phyloP scores from a whole-genome alignment of 2,888 invertebrate genomes.

The Melolontha melolontha region DNA sequence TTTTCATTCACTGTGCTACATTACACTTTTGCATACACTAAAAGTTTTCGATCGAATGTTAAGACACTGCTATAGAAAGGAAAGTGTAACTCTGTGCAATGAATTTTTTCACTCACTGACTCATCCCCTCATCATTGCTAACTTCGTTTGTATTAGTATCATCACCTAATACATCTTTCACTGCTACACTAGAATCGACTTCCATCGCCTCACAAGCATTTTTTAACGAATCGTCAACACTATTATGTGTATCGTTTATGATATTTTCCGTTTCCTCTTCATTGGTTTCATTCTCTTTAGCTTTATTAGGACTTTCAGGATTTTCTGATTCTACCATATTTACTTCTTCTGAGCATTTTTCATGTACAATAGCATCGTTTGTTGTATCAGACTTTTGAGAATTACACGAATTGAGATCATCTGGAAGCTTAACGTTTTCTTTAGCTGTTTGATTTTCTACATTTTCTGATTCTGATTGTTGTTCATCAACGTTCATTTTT shows the following conservation, averaged over 20 bases:
- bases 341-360: conserved; percentile 4
- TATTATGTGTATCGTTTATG: conserved; percentile 22
- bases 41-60: conserved; percentile 34
- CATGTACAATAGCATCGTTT: not conserved
- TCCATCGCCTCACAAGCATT: conserved; percentile 39
- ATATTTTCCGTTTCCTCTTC: conserved; percentile 6
- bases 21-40: conserved; percentile 37
- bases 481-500: conserved; percentile 9
- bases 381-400: not conserved
- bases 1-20: conserved; percentile 38
- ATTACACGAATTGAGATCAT: conserved; percentile 1
- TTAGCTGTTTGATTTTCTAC: conserved; percentile 21
- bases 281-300: conserved; percentile 11
- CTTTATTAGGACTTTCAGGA: conserved; percentile 10
- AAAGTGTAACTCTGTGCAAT: conserved; percentile 9
- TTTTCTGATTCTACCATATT: conserved; percentile 17
- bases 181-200: conserved; percentile 31
- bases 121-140: conserved; percentile 26
- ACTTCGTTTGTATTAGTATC: conserved; percentile 20
- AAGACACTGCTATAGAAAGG: conserved; percentile 41
- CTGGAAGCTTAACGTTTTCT: conserved; percentile 19
- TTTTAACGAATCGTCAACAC: conserved; percentile 22
- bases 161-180: conserved; percentile 33
- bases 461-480: conserved; percentile 13
- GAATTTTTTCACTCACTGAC: conserved; percentile 30